These are phyloP conservation scores for Zygogramma bicolorata DNA, from an alignment of 2,888 invertebrate genomes.

Conservation along the genomic window DNA sequence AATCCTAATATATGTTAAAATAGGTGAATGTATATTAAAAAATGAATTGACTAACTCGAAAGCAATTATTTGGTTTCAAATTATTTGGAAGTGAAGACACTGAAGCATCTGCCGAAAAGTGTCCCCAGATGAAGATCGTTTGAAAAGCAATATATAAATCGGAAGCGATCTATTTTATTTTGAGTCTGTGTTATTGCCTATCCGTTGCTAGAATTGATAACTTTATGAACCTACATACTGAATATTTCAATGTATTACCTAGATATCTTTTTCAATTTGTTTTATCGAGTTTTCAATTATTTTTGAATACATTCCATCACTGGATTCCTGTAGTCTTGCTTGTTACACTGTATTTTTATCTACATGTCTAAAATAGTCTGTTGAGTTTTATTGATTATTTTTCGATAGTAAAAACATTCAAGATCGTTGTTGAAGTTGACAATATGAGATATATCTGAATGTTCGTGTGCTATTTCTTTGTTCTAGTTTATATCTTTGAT, in stretches of 20 bases:
- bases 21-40: neutral
- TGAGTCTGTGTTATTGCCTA: neutral
- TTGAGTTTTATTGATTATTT: slow-evolving; percentile 5
- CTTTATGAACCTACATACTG: neutral
- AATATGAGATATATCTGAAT: slow-evolving; percentile 30
- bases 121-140: too few species aligned
- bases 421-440: slow-evolving; percentile 12
- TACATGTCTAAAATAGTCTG: neutral
- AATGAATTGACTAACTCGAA: neutral
- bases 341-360: neutral
- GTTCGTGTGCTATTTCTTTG: slow-evolving; percentile 36
- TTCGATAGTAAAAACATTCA: neutral
- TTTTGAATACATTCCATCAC: neutral
- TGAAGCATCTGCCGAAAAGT: too few species aligned
- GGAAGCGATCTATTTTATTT: neutral
- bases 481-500: slow-evolving; percentile 37
- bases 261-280: too few species aligned
- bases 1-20: slow-evolving; percentile 14
- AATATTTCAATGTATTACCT: too few species aligned
- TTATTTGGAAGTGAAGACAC: neutral
- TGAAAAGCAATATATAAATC: neutral
- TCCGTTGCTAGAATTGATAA: neutral
- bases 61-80: neutral
- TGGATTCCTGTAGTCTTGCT: neutral
- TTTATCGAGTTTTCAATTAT: too few species aligned